Conservation (phyloP, 2,888 invertebrate species). For the Cataglyphis albicans region DNA sequence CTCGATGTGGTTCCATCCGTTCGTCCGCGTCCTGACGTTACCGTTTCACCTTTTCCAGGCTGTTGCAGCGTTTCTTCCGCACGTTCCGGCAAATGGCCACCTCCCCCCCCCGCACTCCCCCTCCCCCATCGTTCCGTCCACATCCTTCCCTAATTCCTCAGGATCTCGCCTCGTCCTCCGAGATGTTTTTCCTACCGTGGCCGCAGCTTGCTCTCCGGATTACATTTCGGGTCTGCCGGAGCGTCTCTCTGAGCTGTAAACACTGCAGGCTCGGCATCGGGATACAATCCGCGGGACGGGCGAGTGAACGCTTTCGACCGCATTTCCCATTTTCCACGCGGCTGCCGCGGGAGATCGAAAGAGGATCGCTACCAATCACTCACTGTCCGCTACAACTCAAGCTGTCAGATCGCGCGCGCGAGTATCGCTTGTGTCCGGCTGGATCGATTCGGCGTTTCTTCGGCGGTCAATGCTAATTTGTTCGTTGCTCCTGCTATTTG, state of each 20-base stretch:
- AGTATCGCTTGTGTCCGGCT: constrained; percentile 78
- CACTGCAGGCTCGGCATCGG: constrained; percentile 8
- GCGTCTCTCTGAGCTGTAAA: neutral
- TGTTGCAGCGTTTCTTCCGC: constrained; percentile 38
- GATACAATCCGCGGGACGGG: constrained; percentile 22
- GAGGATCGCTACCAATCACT: constrained; percentile 75
- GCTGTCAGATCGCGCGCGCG: constrained; percentile 70
- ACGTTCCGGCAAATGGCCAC: constrained; percentile 37
- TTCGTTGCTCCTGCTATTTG: constrained; percentile 59
- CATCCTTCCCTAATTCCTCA: constrained; percentile 24
- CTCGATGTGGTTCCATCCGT: constrained; percentile 33
- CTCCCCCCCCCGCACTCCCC: no score
- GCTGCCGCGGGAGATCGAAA: constrained; percentile 53
- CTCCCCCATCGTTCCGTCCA: neutral
- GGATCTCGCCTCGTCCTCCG: constrained; percentile 5
- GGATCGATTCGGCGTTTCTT: constrained; percentile 69
- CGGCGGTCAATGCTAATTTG: constrained; percentile 65
- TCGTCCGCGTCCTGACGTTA: constrained; percentile 43
- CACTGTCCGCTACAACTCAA: constrained; percentile 77
- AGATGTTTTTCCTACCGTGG: constrained; percentile 27
- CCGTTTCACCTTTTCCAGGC: constrained; percentile 36
- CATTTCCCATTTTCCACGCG: constrained; percentile 56
- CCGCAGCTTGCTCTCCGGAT: neutral
- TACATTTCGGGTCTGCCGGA: constrained; percentile 2
- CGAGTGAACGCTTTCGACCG: constrained; percentile 42